phyloP scores from a whole-genome alignment of 2,113 vertebrate genomes.

The Strix aluco region DNA sequence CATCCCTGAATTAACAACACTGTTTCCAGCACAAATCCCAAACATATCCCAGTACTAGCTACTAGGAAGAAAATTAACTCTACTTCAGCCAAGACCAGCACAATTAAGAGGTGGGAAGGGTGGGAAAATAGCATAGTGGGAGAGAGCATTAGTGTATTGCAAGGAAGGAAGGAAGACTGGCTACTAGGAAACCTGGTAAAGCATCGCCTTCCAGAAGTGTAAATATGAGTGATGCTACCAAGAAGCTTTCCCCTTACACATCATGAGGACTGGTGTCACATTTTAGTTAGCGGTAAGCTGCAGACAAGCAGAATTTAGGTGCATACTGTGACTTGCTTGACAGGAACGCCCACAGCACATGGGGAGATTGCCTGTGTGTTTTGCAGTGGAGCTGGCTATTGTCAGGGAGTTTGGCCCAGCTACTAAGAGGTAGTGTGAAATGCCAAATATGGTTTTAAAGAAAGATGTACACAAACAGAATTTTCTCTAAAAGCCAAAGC shows the following conservation, averaged over 20 bases:
- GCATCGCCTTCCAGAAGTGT: neutral
- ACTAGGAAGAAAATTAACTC: too few species aligned
- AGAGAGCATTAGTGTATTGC: neutral
- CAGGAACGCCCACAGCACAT: rapidly evolving
- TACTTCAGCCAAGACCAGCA: too few species aligned
- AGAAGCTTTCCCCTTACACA: neutral
- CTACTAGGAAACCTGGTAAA: neutral
- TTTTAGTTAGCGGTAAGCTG: neutral
- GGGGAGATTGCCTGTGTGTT: neutral
- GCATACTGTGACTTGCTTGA: neutral
- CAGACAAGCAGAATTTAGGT: neutral
- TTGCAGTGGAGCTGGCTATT: neutral
- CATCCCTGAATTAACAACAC: too few species aligned
- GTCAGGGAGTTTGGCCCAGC: neutral
- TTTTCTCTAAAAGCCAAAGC: neutral
- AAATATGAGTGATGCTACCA: neutral
- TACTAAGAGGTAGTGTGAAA: neutral
- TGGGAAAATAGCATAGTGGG: neutral
- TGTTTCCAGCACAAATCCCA: too few species aligned
- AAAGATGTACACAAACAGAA: neutral
- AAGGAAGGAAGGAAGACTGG: neutral
- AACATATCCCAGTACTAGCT: too few species aligned
- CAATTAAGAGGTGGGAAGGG: neutral
- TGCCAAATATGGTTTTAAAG: neutral
- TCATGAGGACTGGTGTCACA: neutral